Evolutionary conservation across 2,113 vertebrate species (phyloP).

Genomic region (Triplophysa siluroides): DNA sequence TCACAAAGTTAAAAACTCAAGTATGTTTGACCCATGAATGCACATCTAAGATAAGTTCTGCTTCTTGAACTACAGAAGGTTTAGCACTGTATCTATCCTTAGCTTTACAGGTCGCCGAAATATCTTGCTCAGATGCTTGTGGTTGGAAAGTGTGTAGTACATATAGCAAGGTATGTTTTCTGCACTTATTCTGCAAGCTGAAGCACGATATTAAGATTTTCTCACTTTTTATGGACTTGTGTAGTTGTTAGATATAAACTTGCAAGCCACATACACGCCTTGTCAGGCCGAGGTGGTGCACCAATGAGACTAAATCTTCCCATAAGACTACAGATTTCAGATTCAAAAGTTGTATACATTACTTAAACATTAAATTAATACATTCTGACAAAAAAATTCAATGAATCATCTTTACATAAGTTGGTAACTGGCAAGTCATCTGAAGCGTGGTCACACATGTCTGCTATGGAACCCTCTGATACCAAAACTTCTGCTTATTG

Average conservation of each 20-base stretch:
- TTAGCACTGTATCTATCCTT: neutral
- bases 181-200: neutral
- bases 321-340: conserved; percentile 34
- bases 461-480: conserved; percentile 62
- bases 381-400: no score
- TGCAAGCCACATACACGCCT: conserved; percentile 24
- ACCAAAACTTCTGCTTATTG: conserved; percentile 42
- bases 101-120: neutral
- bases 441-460: neutral
- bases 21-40: conserved; percentile 18
- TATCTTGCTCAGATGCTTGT: neutral
- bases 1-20: conserved; percentile 4
- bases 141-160: neutral
- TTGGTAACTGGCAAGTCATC: neutral
- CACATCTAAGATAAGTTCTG: neutral
- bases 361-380: no score
- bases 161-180: neutral
- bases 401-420: no score
- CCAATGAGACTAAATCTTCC: conserved; percentile 27
- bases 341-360: neutral
- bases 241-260: conserved; percentile 20
- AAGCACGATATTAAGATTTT: neutral
- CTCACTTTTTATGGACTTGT: conserved; percentile 1
- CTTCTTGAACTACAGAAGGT: neutral
- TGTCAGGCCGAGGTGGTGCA: conserved; percentile 2